These are phyloP conservation scores for Stegostoma tigrinum DNA, from an alignment of 2,113 vertebrate species.

Conservation along the genomic window DNA sequence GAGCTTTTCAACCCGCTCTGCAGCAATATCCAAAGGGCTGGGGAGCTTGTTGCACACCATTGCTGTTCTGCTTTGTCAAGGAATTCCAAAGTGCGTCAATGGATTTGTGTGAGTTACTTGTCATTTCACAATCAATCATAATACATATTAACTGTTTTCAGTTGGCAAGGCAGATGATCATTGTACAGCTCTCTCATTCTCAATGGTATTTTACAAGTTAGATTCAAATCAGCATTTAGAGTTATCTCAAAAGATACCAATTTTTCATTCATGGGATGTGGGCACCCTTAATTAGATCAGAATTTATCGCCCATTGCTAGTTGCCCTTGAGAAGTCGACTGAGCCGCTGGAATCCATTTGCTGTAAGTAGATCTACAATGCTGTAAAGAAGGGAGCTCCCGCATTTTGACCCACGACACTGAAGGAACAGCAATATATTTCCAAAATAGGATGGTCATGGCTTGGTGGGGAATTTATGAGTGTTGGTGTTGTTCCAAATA, in stretches of 20 bases:
- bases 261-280: no score
- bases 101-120: neutral
- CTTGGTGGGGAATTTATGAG: no score
- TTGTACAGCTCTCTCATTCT: neutral
- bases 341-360: no score
- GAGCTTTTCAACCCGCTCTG: constrained; percentile 81
- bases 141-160: neutral
- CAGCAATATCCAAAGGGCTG: constrained; percentile 73
- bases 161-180: neutral
- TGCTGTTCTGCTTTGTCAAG: constrained; percentile 60
- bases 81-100: constrained; percentile 30
- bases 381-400: no score
- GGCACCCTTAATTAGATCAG: no score
- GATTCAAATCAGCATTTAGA: neutral
- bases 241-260: neutral
- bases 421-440: no score
- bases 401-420: no score
- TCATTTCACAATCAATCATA: constrained; percentile 1
- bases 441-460: no score
- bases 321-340: no score
- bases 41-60: constrained; percentile 92
- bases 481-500: no score
- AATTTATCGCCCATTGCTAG: no score
- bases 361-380: no score
- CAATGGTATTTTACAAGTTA: neutral